A percentile compares a stretch with the other conserved stretches of the same genome.
Evolutionary conservation across 2,797 vertebrate species (phyloP).

Genomic region (Anas georgica): DNA sequence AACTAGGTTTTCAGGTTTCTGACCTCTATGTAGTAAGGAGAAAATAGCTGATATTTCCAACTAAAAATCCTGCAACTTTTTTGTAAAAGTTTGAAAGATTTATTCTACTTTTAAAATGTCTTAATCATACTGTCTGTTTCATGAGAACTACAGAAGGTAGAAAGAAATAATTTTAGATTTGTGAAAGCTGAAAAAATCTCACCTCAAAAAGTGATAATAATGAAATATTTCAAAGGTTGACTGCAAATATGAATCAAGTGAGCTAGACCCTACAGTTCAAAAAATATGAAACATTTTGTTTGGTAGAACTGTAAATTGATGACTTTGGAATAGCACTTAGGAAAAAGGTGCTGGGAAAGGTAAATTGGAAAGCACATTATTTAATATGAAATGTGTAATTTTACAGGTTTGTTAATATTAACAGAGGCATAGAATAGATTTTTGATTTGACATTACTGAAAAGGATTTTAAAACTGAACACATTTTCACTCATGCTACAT

Average conservation of each 20-base stretch:
- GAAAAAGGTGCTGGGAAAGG: background rate
- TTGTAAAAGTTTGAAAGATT: background rate
- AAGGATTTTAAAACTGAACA: background rate
- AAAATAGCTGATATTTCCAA: background rate
- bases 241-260: background rate
- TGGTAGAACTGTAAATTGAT: background rate
- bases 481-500: background rate
- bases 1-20: background rate
- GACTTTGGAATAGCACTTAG: background rate
- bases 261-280: background rate
- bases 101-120: background rate
- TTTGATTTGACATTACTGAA: slow-evolving; percentile 3
- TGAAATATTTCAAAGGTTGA: slow-evolving; percentile 6
- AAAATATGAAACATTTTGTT: background rate
- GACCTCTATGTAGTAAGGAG: background rate
- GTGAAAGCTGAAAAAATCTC: background rate
- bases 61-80: background rate
- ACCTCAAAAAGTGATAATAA: background rate
- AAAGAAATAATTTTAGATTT: background rate
- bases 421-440: background rate
- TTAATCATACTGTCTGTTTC: background rate
- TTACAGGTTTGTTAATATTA: background rate
- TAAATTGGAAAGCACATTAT: background rate
- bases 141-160: background rate
- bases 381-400: background rate